phyloP scores from a whole-genome alignment of 1,140 invertebrate species.

The Drosophila cardini region DNA sequence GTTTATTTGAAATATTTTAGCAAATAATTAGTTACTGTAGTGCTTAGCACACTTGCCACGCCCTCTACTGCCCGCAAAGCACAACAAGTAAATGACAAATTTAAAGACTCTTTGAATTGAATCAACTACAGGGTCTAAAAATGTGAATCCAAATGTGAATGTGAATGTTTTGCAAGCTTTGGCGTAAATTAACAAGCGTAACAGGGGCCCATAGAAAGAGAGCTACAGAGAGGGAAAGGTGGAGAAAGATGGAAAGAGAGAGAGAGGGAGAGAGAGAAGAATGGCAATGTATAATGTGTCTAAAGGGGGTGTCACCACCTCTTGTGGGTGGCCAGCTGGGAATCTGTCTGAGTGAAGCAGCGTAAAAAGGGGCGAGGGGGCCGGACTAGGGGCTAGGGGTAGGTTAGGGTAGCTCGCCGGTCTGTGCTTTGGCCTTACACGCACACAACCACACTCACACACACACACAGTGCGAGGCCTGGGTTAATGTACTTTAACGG shows the following conservation, averaged over 20 bases:
- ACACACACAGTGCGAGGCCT: constrained; percentile 46
- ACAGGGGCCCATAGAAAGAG: constrained; percentile 42
- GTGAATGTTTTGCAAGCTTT: constrained; percentile 57
- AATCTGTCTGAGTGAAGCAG: constrained; percentile 30
- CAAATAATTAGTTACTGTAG: too few relatives aligned
- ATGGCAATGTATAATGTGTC: constrained; percentile 17
- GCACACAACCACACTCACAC: too few relatives aligned
- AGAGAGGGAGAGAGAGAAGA: constrained; percentile 11
- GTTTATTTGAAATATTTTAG: too few relatives aligned
- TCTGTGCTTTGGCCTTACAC: constrained; percentile 36
- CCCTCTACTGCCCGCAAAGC: too few relatives aligned
- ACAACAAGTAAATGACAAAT: too few relatives aligned
- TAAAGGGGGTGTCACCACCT: constrained; percentile 45
- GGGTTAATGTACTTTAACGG: constrained; percentile 79
- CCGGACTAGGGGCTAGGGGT: background rate
- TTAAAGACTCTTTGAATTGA: too few relatives aligned
- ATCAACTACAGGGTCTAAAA: background rate
- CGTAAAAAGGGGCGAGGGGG: background rate
- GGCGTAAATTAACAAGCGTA: constrained; percentile 74
- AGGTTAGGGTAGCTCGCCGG: background rate
- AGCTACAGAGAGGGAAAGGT: background rate
- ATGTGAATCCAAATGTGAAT: constrained; percentile 22
- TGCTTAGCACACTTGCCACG: too few relatives aligned
- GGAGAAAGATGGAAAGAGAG: background rate
- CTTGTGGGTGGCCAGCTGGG: constrained; percentile 47